These are phyloP conservation scores for Nestor notabilis DNA, from an alignment of 2,113 vertebrate species.

Conservation along the genomic window DNA sequence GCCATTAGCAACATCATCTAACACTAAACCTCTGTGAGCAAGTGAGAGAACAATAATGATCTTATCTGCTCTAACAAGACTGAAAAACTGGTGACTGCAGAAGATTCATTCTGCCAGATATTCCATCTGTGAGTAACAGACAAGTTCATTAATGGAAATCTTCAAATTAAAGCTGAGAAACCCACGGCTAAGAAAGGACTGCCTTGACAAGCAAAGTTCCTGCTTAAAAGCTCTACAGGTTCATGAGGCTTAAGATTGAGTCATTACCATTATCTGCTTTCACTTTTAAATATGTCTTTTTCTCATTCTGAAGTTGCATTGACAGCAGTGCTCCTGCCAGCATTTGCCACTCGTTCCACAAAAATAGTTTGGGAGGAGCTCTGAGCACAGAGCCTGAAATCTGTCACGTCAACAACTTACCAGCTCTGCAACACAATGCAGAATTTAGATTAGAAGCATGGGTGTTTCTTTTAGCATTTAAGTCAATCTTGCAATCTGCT, in stretches of 20 bases:
- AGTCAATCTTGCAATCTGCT: not conserved
- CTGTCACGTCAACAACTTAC: not conserved
- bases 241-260: not conserved
- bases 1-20: constrained; percentile 14
- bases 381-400: not conserved
- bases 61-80: constrained; percentile 19
- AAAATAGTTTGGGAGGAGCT: not conserved
- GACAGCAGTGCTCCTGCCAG: not conserved
- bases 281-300: not conserved
- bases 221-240: not conserved
- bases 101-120: constrained; percentile 7
- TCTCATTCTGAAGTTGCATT: not conserved
- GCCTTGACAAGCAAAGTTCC: not conserved
- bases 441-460: not conserved
- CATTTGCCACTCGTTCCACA: not conserved
- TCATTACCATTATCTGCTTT: not conserved
- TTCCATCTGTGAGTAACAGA: constrained; percentile 33
- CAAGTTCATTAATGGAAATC: constrained; percentile 43
- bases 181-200: not conserved
- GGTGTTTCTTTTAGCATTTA: not conserved
- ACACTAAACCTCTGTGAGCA: not conserved
- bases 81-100: not conserved
- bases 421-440: not conserved
- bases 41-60: constrained; percentile 3
- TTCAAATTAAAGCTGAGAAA: constrained; percentile 21